These are phyloP conservation scores for Eupithecia insigniata DNA, from an alignment of 2,888 invertebrate genomes.

Conservation along the genomic window DNA sequence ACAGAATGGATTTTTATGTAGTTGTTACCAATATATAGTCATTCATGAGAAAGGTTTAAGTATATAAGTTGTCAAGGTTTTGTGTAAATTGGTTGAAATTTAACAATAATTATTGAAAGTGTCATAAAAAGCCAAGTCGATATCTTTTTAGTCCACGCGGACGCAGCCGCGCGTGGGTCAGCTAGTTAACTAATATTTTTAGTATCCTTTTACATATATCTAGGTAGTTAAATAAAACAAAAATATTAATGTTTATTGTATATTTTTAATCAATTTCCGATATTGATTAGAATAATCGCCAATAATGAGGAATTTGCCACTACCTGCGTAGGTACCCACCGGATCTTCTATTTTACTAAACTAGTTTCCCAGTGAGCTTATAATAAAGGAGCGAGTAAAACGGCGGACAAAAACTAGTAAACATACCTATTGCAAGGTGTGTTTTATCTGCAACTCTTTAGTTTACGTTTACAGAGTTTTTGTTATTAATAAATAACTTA, in stretches of 20 bases:
- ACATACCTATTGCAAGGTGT: slow-evolving; percentile 25
- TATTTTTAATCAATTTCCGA: background rate
- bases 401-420: background rate
- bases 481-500: slow-evolving; percentile 3
- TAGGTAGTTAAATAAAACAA: background rate
- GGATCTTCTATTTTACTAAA: background rate
- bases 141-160: too few relatives aligned
- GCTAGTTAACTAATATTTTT: background rate
- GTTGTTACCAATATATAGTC: too few relatives aligned
- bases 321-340: background rate
- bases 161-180: too few relatives aligned
- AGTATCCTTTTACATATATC: background rate
- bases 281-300: background rate
- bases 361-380: background rate
- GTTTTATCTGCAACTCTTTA: slow-evolving; percentile 28
- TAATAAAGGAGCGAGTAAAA: background rate
- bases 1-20: too few relatives aligned
- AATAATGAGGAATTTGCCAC: background rate
- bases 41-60: too few relatives aligned
- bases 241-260: background rate
- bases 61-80: too few relatives aligned
- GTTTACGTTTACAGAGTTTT: slow-evolving; percentile 4
- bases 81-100: too few relatives aligned
- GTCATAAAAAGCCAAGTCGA: too few relatives aligned
- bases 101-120: too few relatives aligned